phyloP scores from a whole-genome alignment of 1,140 invertebrate genomes.

The Goniozus legneri region DNA sequence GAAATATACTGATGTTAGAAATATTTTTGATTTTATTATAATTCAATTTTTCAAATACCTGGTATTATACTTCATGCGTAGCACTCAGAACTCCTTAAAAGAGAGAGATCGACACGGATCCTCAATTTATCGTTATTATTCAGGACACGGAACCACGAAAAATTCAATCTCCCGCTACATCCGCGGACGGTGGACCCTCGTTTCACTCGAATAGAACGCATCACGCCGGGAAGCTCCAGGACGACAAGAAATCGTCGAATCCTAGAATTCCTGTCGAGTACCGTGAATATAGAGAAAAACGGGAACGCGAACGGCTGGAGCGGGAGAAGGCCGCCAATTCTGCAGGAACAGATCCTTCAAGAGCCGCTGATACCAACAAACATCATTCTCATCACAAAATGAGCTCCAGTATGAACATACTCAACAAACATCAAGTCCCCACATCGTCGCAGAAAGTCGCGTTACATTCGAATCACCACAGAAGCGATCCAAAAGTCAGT shows the following conservation, averaged over 20 bases:
- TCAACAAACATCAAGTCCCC: constrained; percentile 32
- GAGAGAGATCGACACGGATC: too few relatives aligned
- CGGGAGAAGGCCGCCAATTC: constrained; percentile 25
- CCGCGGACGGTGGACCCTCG: constrained; percentile 27
- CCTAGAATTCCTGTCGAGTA: constrained; percentile 39
- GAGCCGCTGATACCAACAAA: constrained; percentile 27
- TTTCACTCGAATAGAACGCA: constrained; percentile 36
- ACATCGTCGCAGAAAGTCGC: constrained; percentile 29
- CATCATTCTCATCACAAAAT: constrained; percentile 41
- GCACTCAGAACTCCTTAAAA: too few relatives aligned
- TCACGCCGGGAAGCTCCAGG: constrained; percentile 30
- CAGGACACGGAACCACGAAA: constrained; percentile 49
- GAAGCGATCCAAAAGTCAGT: constrained; percentile 36
- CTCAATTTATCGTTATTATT: constrained; percentile 4
- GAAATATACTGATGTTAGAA: too few relatives aligned
- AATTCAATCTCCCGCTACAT: constrained; percentile 38
- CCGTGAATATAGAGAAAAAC: constrained; percentile 57
- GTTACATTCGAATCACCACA: constrained; percentile 44
- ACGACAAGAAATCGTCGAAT: constrained; percentile 33
- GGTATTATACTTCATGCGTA: too few relatives aligned
- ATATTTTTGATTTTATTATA: too few relatives aligned
- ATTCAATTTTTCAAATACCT: too few relatives aligned
- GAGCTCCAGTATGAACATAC: constrained; percentile 21
- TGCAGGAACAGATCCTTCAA: constrained; percentile 1
- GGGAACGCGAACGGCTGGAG: constrained; percentile 48